A percentile compares a stretch with the other conserved stretches of the same genome.
phyloP scores from a whole-genome alignment of 2,797 vertebrate genomes.

The Agapornis canus region DNA sequence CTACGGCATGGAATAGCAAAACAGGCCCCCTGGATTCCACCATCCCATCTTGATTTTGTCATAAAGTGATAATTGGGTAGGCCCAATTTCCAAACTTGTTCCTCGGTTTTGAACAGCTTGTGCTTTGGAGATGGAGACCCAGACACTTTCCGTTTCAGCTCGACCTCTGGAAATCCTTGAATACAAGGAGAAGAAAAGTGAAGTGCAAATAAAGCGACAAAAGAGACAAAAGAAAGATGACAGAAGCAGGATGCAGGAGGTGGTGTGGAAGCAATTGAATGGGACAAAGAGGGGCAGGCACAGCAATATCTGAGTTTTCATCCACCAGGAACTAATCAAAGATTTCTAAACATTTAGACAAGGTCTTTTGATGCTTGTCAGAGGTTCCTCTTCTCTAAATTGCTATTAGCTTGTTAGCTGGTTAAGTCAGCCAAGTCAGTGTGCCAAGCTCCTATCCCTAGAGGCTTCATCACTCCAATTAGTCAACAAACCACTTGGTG shows the following conservation, averaged over 20 bases:
- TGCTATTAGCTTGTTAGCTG: constrained; percentile 44
- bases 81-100: not conserved
- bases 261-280: not conserved
- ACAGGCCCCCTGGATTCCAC: not conserved
- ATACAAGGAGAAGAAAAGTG: not conserved
- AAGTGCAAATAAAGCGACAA: not conserved
- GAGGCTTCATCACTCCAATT: constrained; percentile 28
- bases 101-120: not conserved
- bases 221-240: not conserved
- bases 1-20: rapidly evolving
- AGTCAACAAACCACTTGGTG: constrained; percentile 23
- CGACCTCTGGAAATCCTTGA: not conserved
- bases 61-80: not conserved
- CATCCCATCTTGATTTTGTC: not conserved
- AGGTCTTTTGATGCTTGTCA: constrained; percentile 39
- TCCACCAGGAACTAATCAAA: constrained; percentile 6
- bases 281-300: not conserved
- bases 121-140: not conserved
- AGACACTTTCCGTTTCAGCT: not conserved
- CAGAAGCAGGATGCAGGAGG: not conserved
- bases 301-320: not conserved
- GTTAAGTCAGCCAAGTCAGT: constrained; percentile 54
- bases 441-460: constrained; percentile 41
- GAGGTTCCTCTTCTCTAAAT: constrained; percentile 7
- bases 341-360: constrained; percentile 35